Evolutionary conservation across 1,140 invertebrate species (phyloP).

Genomic region (Sipha flava): DNA sequence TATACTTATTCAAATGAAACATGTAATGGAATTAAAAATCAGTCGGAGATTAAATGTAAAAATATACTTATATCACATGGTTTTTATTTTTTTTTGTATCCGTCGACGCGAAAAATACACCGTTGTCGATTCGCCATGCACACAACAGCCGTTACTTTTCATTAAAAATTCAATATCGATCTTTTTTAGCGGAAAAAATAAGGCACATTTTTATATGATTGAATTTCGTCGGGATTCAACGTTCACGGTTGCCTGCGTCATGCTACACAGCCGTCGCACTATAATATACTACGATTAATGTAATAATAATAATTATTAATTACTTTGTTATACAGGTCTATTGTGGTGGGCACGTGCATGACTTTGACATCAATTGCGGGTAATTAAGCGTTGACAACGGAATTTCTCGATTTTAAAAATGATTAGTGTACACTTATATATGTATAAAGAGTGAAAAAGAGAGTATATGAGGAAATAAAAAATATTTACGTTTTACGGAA

Average conservation of each 20-base stretch:
- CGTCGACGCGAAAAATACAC: not conserved
- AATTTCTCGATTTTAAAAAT: not conserved
- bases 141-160: conserved; percentile 9
- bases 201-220: not conserved
- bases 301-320: conserved; percentile 4
- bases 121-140: not conserved
- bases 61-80: not conserved
- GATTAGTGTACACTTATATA: not conserved
- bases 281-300: not conserved
- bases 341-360: not conserved
- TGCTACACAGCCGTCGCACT: not conserved
- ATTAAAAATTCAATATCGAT: conserved; percentile 15
- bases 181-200: not conserved
- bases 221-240: not conserved
- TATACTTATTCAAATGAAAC: not conserved
- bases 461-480: not conserved
- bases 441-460: not conserved
- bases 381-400: not conserved
- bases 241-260: not conserved
- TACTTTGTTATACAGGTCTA: not conserved
- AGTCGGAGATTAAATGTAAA: not conserved
- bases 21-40: not conserved
- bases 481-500: not conserved
- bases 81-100: not conserved
- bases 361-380: not conserved